Base-by-base conservation (phyloP, 2,888 invertebrate species). In the Nephrotoma flavescens region DNA sequence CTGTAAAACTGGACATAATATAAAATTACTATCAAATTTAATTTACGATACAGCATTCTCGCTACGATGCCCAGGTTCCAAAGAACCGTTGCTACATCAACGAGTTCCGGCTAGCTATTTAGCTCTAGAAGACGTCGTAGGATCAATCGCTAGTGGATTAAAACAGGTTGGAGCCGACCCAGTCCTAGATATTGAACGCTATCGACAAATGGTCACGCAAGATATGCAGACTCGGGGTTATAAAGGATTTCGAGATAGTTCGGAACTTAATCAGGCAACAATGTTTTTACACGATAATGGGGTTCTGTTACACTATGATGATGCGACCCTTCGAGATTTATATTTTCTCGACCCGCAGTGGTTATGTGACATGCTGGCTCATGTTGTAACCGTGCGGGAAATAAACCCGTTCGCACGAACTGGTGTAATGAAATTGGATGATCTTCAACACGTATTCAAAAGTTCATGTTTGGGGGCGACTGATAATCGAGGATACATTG, bases 321-420 rank as follows among this genome's bases (percentile, higher is more conserved):
- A 98, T 91, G 97, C 98, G 0, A 97, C 97, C 0, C 92, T 98
- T 2, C 96, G 97, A 90, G 98, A 99, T 92, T 93, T 98, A 86
- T 99, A 98, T 92, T 99, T 99, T 92, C 92, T 99, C 84, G 97
- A 98, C 91, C 99, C 99, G 0, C 99, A 99, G 91, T 99, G 99
- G 99, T 93, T 99, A 83, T 99, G 99, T 92, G 99, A 99, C 91
- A 97, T 99, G 94, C 91, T 99, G 57, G 98, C 99, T 0, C 98
- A 98, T 91, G 98, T 99, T 0, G 97, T 99, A 47, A 98, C 99
- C 0, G 97, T 99, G 31, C 92, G 98, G n/a, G 98, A 99, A 92
- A 97, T 99, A 88, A 99, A 99, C 92, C 98, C 98, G 0, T 98
- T 98, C 91, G 98, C 97, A 0, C 93, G 95, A 88, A 96, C 96